Evolutionary conservation across 2,113 vertebrate species (phyloP).

Genomic region (Caracal caracal): DNA sequence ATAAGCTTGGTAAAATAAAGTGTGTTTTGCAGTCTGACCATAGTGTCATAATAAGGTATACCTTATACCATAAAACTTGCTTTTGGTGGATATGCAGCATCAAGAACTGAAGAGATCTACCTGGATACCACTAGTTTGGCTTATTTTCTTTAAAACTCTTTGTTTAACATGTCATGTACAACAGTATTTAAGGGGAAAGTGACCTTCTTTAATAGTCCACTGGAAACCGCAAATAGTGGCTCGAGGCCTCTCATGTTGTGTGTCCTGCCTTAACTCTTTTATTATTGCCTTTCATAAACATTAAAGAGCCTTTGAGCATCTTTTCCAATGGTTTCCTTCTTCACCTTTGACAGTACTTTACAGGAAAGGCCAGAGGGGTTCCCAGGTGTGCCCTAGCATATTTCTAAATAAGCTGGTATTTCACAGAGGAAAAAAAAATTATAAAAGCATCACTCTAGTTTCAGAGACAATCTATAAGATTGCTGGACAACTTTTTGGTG

Average conservation of each 20-base stretch:
- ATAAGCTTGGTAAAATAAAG: background rate
- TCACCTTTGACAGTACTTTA: background rate
- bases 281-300: background rate
- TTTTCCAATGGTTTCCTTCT: background rate
- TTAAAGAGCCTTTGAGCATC: background rate
- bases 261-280: background rate
- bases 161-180: background rate
- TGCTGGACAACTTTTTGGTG: background rate
- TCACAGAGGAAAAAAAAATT: background rate
- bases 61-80: background rate
- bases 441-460: background rate
- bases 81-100: background rate
- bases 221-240: background rate
- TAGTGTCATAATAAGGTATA: background rate
- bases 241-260: background rate
- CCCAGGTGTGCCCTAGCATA: background rate
- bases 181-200: background rate
- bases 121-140: background rate
- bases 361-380: background rate
- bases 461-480: background rate
- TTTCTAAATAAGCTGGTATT: background rate
- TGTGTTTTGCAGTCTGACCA: background rate
- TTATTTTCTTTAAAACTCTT: conserved; percentile 35
- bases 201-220: background rate
- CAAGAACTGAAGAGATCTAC: background rate